phyloP scores from a whole-genome alignment of 1,140 invertebrate genomes.

The Hyphantria cunea region DNA sequence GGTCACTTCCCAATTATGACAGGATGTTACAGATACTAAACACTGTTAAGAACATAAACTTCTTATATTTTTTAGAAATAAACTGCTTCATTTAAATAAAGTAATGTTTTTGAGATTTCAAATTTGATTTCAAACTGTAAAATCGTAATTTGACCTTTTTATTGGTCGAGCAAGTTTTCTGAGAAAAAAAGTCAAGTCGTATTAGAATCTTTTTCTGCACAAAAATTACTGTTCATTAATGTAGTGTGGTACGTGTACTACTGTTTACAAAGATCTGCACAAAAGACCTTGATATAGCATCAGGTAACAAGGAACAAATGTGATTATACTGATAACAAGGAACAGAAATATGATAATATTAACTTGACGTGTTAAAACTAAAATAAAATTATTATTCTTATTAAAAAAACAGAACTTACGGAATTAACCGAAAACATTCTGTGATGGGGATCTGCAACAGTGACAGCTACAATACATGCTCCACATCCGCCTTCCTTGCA shows the following conservation, averaged over 20 bases:
- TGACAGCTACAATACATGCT: conserved; percentile 85
- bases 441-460: conserved; percentile 63
- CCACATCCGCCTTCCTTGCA: conserved; percentile 90
- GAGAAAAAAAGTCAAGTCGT: too few species aligned
- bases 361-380: not conserved
- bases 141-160: too few species aligned
- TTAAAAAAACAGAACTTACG: conserved; percentile 82
- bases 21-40: conserved; percentile 86
- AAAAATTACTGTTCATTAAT: too few species aligned
- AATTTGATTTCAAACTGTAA: too few species aligned
- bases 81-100: not conserved
- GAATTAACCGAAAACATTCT: conserved; percentile 86
- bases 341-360: not conserved
- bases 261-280: too few species aligned
- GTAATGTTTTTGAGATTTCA: not conserved
- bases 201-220: too few species aligned
- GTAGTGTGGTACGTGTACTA: too few species aligned
- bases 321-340: not conserved
- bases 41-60: conserved; percentile 78
- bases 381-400: not conserved
- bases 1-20: conserved; percentile 88
- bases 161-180: too few species aligned
- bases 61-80: not conserved
- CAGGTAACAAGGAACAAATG: not conserved
- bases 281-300: not conserved